Evolutionary conservation across 2,113 vertebrate genomes (phyloP).

Genomic region (Aviceda subcristata): DNA sequence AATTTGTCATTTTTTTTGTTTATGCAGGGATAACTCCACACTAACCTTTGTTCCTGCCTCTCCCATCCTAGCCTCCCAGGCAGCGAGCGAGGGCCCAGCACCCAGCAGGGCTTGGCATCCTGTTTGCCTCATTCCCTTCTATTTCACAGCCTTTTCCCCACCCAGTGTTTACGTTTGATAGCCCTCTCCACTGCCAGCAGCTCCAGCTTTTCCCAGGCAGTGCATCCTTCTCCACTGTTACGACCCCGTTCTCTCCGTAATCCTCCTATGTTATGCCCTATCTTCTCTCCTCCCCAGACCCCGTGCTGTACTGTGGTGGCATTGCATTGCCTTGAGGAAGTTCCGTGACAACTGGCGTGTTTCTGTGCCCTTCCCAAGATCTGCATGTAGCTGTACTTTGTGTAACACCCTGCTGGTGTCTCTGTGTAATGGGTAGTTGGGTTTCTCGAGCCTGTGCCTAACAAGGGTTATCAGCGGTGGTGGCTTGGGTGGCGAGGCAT

Average conservation of each 20-base stretch:
- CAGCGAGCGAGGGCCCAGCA: background rate
- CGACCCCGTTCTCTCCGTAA: background rate
- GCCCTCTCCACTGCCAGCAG: background rate
- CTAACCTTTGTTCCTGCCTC: background rate
- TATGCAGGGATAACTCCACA: background rate
- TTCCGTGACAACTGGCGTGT: rapidly evolving
- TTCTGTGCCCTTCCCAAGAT: background rate
- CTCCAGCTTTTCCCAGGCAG: background rate
- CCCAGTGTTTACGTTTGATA: too few relatives aligned
- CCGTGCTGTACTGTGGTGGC: rapidly evolving
- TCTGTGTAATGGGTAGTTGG: rapidly evolving
- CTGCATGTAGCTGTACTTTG: background rate
- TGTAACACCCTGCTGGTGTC: background rate
- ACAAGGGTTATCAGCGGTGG: too few relatives aligned
- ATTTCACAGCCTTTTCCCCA: background rate
- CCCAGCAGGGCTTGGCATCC: background rate
- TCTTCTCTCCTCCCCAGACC: background rate
- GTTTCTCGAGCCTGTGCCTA: background rate
- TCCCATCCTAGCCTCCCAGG: background rate
- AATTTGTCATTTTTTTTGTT: background rate
- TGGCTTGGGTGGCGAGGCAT: background rate
- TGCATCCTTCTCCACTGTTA: background rate
- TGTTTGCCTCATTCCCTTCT: background rate
- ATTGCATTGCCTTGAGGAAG: background rate
- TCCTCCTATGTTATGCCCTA: background rate